phyloP scores from a whole-genome alignment of 2,113 vertebrate genomes.

The Sterrhoptilus dennistouni region DNA sequence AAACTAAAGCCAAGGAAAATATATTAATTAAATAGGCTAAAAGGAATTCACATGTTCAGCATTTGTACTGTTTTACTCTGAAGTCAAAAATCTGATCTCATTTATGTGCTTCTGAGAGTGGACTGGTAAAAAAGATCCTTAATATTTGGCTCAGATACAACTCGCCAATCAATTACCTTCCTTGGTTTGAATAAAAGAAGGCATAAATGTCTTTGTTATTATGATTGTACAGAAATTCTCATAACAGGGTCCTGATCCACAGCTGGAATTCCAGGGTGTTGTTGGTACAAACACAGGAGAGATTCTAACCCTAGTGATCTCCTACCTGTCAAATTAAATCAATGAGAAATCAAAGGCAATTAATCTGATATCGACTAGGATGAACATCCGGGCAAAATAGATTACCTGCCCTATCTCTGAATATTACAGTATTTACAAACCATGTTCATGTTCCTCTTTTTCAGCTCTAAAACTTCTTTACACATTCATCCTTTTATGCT shows the following conservation, averaged over 20 bases:
- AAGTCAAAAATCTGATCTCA: background rate
- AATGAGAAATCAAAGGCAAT: background rate
- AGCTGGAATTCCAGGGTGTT: background rate
- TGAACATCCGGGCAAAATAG: background rate
- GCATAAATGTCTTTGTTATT: background rate
- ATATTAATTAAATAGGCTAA: background rate
- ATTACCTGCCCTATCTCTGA: background rate
- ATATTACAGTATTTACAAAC: background rate
- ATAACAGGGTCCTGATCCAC: background rate
- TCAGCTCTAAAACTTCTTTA: background rate
- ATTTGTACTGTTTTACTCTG: background rate
- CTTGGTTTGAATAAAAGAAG: background rate
- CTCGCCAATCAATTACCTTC: background rate
- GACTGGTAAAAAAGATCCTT: background rate
- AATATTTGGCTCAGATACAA: background rate
- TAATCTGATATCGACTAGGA: background rate
- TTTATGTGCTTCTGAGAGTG: background rate
- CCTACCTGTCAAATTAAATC: background rate
- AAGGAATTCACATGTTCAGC: background rate
- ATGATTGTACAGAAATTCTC: background rate
- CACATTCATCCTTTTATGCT: accelerated
- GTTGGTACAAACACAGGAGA: background rate
- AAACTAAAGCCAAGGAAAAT: background rate
- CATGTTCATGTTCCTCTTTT: accelerated
- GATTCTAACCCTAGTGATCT: background rate